phyloP scores from a whole-genome alignment of 2,797 vertebrate genomes.

The Alcedo quadribrachys region DNA sequence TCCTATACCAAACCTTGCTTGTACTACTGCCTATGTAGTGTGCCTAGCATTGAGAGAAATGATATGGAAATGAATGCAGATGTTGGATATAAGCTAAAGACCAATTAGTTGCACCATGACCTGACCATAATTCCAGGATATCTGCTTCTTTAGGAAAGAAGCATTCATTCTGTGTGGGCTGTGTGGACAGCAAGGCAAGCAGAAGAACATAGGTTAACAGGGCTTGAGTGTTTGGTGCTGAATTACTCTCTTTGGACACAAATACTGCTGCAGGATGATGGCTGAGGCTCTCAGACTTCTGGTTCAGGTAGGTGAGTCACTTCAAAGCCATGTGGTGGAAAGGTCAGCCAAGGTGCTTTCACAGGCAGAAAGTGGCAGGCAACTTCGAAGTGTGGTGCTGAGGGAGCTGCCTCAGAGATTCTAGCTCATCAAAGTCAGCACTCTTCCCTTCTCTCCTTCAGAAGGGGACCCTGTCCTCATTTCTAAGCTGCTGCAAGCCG shows the following conservation, averaged over 20 bases:
- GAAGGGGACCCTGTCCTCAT: slow-evolving; percentile 47
- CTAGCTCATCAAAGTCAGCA: background rate
- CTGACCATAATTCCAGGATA: background rate
- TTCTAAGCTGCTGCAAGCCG: slow-evolving; percentile 56
- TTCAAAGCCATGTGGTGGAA: background rate
- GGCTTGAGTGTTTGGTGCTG: background rate
- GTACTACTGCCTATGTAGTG: background rate
- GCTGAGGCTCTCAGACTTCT: background rate
- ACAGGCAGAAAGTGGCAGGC: background rate
- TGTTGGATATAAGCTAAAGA: background rate
- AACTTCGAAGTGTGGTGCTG: background rate
- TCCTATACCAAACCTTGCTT: background rate
- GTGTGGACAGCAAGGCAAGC: background rate
- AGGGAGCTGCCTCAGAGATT: slow-evolving; percentile 20
- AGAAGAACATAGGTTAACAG: background rate
- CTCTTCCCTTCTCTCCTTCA: slow-evolving; percentile 29
- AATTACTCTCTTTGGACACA: background rate
- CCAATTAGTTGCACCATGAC: background rate
- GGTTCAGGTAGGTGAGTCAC: background rate
- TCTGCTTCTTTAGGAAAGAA: background rate
- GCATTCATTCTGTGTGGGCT: background rate
- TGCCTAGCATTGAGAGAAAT: background rate
- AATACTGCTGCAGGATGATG: background rate
- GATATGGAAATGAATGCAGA: background rate
- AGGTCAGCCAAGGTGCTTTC: background rate